Percentiles rank a stretch among this genome's conserved stretches.
Conservation (phyloP, 2,888 invertebrate genomes). For the Gortyna flavago region DNA sequence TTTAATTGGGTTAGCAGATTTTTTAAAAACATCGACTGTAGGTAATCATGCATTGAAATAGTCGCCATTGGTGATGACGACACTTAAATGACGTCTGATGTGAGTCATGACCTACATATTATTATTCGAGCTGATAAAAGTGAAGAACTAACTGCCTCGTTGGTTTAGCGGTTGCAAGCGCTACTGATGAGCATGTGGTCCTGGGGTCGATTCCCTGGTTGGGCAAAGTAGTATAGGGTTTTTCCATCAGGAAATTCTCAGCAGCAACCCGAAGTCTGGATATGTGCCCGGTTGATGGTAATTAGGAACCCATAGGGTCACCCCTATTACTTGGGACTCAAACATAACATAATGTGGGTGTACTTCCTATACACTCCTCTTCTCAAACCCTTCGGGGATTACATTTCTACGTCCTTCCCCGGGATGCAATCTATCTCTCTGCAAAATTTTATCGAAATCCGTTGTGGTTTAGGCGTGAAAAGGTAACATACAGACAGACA, state of each 20-base stretch:
- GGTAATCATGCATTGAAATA: too few relatives aligned
- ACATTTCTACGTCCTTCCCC: too few relatives aligned
- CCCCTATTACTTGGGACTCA: too few relatives aligned
- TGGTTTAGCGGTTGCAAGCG: neutral
- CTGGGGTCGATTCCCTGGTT: neutral
- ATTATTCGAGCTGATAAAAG: neutral
- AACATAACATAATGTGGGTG: neutral
- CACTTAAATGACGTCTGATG: neutral
- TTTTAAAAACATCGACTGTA: neutral
- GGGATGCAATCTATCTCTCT: too few relatives aligned
- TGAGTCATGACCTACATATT: neutral
- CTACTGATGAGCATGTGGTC: neutral
- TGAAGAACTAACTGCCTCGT: neutral
- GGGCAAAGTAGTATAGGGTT: neutral
- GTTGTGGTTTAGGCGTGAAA: too few relatives aligned
- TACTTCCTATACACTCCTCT: neutral
- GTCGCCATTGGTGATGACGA: too few relatives aligned
- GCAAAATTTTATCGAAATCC: too few relatives aligned
- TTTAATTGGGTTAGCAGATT: constrained; percentile 22
- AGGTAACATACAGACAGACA: too few relatives aligned
- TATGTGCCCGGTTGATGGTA: neutral
- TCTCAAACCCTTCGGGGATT: neutral
- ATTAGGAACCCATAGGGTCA: too few relatives aligned
- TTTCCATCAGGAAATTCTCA: neutral
- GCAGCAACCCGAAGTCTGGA: neutral